These are phyloP conservation scores for Amphipyra berbera DNA, from an alignment of 2,888 invertebrate genomes.

Conservation along the genomic window DNA sequence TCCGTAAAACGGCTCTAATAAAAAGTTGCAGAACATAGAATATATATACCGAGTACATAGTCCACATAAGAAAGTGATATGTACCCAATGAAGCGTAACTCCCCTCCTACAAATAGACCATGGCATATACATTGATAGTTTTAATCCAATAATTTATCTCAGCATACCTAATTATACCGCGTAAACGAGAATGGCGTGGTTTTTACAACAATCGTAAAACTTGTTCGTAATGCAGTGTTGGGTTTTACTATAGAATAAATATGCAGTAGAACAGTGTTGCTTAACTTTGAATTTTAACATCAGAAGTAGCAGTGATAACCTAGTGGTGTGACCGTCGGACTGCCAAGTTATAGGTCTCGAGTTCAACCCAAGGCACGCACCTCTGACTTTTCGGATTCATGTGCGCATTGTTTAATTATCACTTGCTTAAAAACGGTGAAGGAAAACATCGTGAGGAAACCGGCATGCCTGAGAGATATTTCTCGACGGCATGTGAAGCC, in stretches of 20 bases:
- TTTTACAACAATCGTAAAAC: slow-evolving; percentile 22
- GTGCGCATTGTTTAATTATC: too few relatives aligned
- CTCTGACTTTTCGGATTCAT: too few relatives aligned
- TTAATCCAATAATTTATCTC: slow-evolving; percentile 40
- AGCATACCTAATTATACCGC: slow-evolving; percentile 31
- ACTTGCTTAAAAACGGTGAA: too few relatives aligned
- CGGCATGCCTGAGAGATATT: too few relatives aligned
- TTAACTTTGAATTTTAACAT: background rate
- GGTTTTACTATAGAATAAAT: background rate
- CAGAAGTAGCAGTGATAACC: too few relatives aligned
- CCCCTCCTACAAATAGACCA: slow-evolving; percentile 39
- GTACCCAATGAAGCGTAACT: slow-evolving; percentile 14
- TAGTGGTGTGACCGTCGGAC: too few relatives aligned
- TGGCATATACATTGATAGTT: slow-evolving; percentile 30
- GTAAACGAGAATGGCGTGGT: slow-evolving; percentile 13
- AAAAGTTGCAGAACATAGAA: too few relatives aligned
- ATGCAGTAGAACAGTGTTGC: slow-evolving; percentile 20
- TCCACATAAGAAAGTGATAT: slow-evolving; percentile 42
- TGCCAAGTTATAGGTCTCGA: too few relatives aligned
- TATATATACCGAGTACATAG: background rate
- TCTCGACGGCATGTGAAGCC: too few relatives aligned
- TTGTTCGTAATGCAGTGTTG: background rate
- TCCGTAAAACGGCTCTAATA: too few relatives aligned
- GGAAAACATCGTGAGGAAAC: too few relatives aligned
- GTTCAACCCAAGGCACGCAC: too few relatives aligned